Evolutionary conservation across 2,113 vertebrate species (phyloP).

Genomic region (Entelurus aequoreus): DNA sequence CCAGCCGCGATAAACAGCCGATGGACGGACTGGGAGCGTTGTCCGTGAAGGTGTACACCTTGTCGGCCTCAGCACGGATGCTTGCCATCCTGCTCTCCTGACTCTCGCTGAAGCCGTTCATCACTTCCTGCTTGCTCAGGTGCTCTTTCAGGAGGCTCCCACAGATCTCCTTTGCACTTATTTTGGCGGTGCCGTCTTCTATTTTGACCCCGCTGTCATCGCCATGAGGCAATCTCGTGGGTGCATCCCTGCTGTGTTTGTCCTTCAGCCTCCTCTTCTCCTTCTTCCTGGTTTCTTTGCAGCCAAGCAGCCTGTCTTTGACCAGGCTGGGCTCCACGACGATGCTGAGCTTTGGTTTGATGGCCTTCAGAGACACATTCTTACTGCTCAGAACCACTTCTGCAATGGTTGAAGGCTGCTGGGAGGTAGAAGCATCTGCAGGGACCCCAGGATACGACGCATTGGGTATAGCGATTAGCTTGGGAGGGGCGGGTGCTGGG

Average conservation of each 20-base stretch:
- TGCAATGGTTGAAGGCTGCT: slow-evolving; percentile 80
- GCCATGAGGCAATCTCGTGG: slow-evolving; percentile 74
- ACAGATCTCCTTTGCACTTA: slow-evolving; percentile 79
- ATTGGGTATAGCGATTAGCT: slow-evolving; percentile 93
- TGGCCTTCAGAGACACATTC: slow-evolving; percentile 90
- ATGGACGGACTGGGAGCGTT: slow-evolving; percentile 98
- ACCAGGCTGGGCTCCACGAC: slow-evolving; percentile 87
- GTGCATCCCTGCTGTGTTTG: slow-evolving; percentile 82
- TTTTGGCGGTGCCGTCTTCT: slow-evolving; percentile 81
- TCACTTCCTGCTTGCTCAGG: slow-evolving; percentile 85
- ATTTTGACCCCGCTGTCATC: slow-evolving; percentile 80
- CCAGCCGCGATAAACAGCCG: slow-evolving; percentile 84
- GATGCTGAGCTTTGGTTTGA: slow-evolving; percentile 93
- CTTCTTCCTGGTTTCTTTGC: slow-evolving; percentile 94
- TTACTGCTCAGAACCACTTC: slow-evolving; percentile 88
- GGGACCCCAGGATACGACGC: slow-evolving; percentile 78
- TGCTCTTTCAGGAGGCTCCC: slow-evolving; percentile 97
- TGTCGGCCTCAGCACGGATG: slow-evolving; percentile 96
- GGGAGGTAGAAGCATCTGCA: slow-evolving; percentile 69
- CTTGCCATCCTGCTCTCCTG: slow-evolving; percentile 98
- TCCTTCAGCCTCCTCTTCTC: slow-evolving; percentile 93
- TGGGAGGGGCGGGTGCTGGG: slow-evolving; percentile 87
- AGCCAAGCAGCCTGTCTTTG: slow-evolving; percentile 81
- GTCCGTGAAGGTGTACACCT: slow-evolving; percentile 98
- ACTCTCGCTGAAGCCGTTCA: slow-evolving; percentile 83